Evolutionary conservation across 2,888 invertebrate species (phyloP), one percentile per base, ranked within the genome.

Genomic region (Cancer borealis): DNA sequence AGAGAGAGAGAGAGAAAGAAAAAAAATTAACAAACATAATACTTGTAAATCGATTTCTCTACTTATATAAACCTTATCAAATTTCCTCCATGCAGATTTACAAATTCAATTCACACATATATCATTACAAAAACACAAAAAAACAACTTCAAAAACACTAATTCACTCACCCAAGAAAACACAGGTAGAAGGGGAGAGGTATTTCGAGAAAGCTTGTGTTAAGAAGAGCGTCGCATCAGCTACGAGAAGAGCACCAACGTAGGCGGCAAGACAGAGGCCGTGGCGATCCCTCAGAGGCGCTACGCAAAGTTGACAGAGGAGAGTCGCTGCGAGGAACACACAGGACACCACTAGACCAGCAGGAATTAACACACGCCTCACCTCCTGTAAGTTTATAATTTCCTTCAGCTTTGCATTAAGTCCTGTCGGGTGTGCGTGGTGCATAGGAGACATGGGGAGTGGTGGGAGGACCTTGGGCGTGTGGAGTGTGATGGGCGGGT

Each of bases 221-320:
- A 91, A 10, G 90, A 94, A 94, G 90, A 94, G 94, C 6, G 94
- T 89, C 4, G 94, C 92, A 45, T 94, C 94, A 39, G 92, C 94
- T 10, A 90, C 92, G 21, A 94, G 92, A 8, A 94, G 92, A 1
- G 94, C 89, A 10, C 89, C 94, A 12, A 94, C 92, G 90, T 94
- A 94, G 45, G 94, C 94, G 17, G 94, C 94, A n/a, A 94, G 89
- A 21, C 92, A 94, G 73, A 94, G 92, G 47, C 94, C 94, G 60
- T 92, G 94, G 17, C 92, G 49, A 88, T 94, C 94, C 49, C 94
- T 92, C 46, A 94, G 94, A 8, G 92, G 54, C 84, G 94, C 89
- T 26, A 94, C 90, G 30, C 94, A 94, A 47, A 94, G 92, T 26
- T 94, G 94, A 17, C 89, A 94, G 79, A 92, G 49, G 49, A 94